Evolutionary conservation across 2,797 vertebrate species (phyloP).

Genomic region (Acestrorhynchus altus): DNA sequence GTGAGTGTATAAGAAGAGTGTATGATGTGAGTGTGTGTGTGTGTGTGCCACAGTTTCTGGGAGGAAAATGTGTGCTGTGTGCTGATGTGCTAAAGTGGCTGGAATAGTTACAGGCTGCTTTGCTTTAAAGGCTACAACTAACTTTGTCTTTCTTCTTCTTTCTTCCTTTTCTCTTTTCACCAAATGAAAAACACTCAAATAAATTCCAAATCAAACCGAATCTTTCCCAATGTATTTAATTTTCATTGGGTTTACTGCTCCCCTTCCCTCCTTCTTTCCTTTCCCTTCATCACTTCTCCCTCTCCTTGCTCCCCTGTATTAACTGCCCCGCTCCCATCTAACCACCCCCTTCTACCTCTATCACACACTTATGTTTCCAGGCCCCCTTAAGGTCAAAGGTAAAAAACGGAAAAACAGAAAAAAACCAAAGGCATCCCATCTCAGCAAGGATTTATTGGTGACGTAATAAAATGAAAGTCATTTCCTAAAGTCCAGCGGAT

Average conservation of each 20-base stretch:
- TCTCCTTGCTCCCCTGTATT: slow-evolving; percentile 9
- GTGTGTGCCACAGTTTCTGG: slow-evolving; percentile 58
- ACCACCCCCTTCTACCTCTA: slow-evolving; percentile 55
- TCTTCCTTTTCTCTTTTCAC: slow-evolving; percentile 66
- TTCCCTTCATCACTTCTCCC: slow-evolving; percentile 37
- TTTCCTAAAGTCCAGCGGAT: slow-evolving; percentile 78
- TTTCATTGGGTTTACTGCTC: slow-evolving; percentile 62
- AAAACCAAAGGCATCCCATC: slow-evolving; percentile 76
- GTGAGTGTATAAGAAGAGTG: background rate
- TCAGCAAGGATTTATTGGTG: slow-evolving; percentile 83
- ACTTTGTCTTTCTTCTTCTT: slow-evolving; percentile 15
- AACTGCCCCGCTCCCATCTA: background rate
- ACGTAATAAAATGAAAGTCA: slow-evolving; percentile 81
- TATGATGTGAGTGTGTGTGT: slow-evolving; percentile 44
- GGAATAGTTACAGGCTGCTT: slow-evolving; percentile 79
- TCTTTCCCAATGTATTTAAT: background rate
- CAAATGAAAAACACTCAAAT: too few relatives aligned
- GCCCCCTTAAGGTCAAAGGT: slow-evolving; percentile 93
- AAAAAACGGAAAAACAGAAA: slow-evolving; percentile 97
- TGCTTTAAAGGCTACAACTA: slow-evolving; percentile 47
- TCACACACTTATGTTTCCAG: slow-evolving; percentile 87
- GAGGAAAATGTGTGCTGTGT: slow-evolving; percentile 63
- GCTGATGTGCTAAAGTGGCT: slow-evolving; percentile 75
- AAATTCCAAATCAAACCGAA: slow-evolving; percentile 46
- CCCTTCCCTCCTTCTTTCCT: slow-evolving; percentile 65